Conservation (phyloP, 1,140 invertebrate genomes). For the Zaprionus vittiger region DNA sequence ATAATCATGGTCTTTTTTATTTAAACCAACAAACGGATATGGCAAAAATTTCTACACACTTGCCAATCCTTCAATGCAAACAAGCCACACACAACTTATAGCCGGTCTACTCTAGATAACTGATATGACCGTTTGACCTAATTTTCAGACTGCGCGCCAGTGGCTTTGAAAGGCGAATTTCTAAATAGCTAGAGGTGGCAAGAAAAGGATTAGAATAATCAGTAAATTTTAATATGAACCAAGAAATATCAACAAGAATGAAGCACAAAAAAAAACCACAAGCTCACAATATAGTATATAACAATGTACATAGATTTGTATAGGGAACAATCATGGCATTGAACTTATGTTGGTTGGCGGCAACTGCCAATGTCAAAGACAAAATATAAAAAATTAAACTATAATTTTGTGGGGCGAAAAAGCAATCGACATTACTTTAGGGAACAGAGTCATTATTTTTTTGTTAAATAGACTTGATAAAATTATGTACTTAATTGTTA, state of each 20-base stretch:
- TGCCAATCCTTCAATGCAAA: slow-evolving; percentile 16
- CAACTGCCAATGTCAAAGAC: no score
- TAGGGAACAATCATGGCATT: no score
- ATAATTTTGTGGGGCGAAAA: no score
- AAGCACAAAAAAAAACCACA: slow-evolving; percentile 30
- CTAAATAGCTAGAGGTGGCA: no score
- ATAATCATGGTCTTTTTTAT: slow-evolving; percentile 62
- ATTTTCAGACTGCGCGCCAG: slow-evolving; percentile 66
- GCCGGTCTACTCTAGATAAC: slow-evolving; percentile 52
- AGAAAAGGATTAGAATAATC: slow-evolving; percentile 46
- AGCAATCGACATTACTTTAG: no score
- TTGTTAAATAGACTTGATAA: not conserved
- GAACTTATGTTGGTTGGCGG: no score
- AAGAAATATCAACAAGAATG: slow-evolving; percentile 46
- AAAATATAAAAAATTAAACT: no score
- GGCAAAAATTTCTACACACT: slow-evolving; percentile 11
- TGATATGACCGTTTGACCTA: slow-evolving; percentile 81
- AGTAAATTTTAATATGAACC: slow-evolving; percentile 70
- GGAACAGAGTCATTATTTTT: not conserved
- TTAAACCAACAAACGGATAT: slow-evolving; percentile 64
- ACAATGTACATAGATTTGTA: no score
- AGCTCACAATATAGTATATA: no score
- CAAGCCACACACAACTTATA: slow-evolving; percentile 39
- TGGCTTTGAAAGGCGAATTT: slow-evolving; percentile 31
- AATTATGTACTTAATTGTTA: not conserved